Evolutionary conservation across 2,113 vertebrate genomes (phyloP), one percentile per base, ranked within the genome.

Genomic region (Leptocoma aspasia): DNA sequence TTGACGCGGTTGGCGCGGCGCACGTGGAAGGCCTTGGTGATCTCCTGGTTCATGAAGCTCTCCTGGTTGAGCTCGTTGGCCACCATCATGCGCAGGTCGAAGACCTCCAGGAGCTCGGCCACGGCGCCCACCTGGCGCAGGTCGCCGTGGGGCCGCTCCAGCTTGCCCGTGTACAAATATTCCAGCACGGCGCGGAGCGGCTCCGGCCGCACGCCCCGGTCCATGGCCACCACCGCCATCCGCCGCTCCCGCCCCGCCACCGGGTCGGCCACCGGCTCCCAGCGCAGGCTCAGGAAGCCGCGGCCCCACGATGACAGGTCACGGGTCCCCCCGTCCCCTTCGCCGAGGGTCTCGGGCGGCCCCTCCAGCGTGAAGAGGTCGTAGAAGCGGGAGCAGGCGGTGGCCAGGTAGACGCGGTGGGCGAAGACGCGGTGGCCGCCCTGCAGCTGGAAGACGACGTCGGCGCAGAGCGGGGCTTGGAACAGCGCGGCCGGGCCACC

Each of bases 61-160:
- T 99, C 99, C 91, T 98, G 98, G 97, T 99, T 99, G 86, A 99
- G 98, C 41, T 98, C 97, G 97, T 99, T 99, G 95, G 99, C 99
- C 97, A 99, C 99, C 99, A 99, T 99, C 99, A 99, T 99, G 17
- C 99, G 98, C 96, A 99, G 98, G 97, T 99, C 99, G 4, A 99
- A 99, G 33, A 99, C 99, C 97, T 99, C 99, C 71, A 99, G 98
- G 94, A 99, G 98, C 98, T 99, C 99, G 0, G 99, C 99, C 2
- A 99, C 99, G 94, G 98, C 98, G 31, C 99, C 99, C 91, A 99
- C 98, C 97, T 99, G 98, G 97, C 98, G 98, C 89, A 99, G 98
- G 93, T 99, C 98, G 0, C 97, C 95, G 20, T 98, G 96, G 42
- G 95, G 94, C 96, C 98, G 97, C 35, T 99, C 98, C 91, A 99